These are phyloP conservation scores for Psilopsiagon aurifrons DNA, from an alignment of 2,113 vertebrate genomes.

Conservation along the genomic window DNA sequence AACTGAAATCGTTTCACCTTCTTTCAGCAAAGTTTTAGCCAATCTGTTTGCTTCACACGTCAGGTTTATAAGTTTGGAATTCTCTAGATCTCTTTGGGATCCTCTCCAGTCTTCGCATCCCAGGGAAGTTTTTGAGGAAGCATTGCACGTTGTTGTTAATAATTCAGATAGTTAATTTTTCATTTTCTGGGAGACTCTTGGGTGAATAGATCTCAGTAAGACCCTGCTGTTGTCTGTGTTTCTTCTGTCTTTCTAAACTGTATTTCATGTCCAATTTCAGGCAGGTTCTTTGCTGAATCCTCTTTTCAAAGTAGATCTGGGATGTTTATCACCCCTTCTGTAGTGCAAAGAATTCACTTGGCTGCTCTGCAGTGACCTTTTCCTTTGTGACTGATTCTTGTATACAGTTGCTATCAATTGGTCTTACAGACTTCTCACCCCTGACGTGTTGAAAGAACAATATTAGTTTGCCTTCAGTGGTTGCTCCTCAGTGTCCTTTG, in stretches of 20 bases:
- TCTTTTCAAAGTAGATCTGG: neutral
- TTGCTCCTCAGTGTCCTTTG: neutral
- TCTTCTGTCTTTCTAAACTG: neutral
- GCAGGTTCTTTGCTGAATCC: neutral
- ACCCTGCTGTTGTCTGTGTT: neutral
- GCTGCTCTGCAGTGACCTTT: neutral
- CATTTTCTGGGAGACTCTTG: neutral
- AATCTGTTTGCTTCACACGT: neutral
- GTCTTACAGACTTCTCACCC: neutral
- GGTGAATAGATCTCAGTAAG: neutral
- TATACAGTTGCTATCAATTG: neutral
- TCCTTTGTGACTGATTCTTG: neutral
- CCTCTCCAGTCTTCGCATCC: neutral
- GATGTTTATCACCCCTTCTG: neutral
- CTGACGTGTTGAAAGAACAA: neutral
- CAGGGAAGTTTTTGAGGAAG: neutral
- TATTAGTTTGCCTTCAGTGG: neutral
- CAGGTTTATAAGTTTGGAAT: neutral
- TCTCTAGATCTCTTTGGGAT: slow-evolving; percentile 30
- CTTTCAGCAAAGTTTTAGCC: neutral
- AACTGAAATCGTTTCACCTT: neutral
- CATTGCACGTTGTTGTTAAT: slow-evolving; percentile 28
- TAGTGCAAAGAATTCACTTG: neutral
- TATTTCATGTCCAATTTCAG: neutral
- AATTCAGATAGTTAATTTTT: slow-evolving; percentile 38